phyloP scores from a whole-genome alignment of 2,888 invertebrate genomes.

The Bombyx huttoni region DNA sequence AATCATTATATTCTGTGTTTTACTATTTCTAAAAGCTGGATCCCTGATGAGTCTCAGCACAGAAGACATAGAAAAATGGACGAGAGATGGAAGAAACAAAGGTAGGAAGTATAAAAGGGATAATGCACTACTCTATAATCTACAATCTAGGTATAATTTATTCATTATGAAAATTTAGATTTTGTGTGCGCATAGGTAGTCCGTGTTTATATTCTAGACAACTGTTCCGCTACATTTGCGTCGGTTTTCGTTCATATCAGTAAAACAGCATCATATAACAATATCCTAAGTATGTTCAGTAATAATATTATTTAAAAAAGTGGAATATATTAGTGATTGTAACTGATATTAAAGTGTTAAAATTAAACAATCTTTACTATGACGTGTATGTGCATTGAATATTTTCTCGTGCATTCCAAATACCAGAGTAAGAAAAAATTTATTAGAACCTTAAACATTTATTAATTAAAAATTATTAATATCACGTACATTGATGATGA shows the following conservation, averaged over 20 bases:
- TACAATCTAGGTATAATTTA: not conserved
- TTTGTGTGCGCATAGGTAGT: not conserved
- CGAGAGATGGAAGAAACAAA: constrained; percentile 17
- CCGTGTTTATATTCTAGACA: not conserved
- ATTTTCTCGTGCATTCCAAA: no score
- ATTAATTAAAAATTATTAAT: no score
- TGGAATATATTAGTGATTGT: no score
- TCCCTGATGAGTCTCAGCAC: constrained; percentile 8
- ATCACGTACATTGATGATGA: no score
- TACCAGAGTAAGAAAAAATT: no score
- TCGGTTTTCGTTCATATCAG: not conserved
- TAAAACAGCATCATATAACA: not conserved
- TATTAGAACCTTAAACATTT: no score
- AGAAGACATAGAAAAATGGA: constrained; percentile 22
- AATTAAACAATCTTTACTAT: no score
- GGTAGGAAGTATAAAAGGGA: constrained; percentile 7
- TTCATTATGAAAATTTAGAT: not conserved
- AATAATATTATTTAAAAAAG: no score
- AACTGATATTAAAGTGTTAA: no score
- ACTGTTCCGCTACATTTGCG: not conserved
- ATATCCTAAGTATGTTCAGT: no score
- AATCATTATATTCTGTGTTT: no score
- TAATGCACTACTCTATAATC: not conserved
- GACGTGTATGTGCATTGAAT: no score
- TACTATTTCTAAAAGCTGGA: not conserved